A percentile compares a stretch with the other conserved stretches of the same genome.
phyloP scores from a whole-genome alignment of 2,888 invertebrate genomes.

The Orthosia gracilis region DNA sequence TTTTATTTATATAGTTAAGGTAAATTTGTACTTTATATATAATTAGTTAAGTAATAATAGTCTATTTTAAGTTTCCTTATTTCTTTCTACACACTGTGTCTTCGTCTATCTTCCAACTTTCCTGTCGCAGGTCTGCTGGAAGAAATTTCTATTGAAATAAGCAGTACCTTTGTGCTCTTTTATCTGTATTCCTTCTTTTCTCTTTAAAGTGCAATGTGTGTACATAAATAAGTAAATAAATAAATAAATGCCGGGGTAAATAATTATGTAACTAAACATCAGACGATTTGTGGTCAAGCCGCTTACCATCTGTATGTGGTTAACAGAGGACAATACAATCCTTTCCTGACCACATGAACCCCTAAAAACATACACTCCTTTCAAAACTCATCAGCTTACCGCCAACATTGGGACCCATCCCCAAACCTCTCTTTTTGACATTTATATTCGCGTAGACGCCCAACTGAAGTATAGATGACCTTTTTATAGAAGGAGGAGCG shows the following conservation, averaged over 20 bases:
- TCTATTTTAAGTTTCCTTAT: too few species aligned
- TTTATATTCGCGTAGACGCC: constrained; percentile 77
- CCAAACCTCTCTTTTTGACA: constrained; percentile 68
- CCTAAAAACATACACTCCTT: not conserved
- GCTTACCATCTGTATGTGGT: not conserved
- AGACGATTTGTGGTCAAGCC: not conserved
- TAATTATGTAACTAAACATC: not conserved
- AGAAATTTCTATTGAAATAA: too few species aligned
- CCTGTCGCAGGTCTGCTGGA: too few species aligned
- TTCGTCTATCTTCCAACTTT: too few species aligned
- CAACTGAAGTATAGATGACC: constrained; percentile 76
- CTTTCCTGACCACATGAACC: constrained; percentile 1
- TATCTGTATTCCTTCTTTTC: too few species aligned
- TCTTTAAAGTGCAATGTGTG: too few species aligned
- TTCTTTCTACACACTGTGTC: too few species aligned
- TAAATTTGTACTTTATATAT: too few species aligned
- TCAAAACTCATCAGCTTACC: constrained; percentile 14
- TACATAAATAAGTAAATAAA: too few species aligned
- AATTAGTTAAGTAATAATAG: too few species aligned
- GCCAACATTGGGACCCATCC: constrained; percentile 54
- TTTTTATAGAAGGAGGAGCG: constrained; percentile 76
- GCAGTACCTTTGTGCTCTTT: too few species aligned
- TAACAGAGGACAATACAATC: not conserved
- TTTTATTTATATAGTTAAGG: too few species aligned
- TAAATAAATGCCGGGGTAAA: not conserved